Conservation (phyloP, 2,113 vertebrate genomes). For the Nyctereutes procyonoides region DNA sequence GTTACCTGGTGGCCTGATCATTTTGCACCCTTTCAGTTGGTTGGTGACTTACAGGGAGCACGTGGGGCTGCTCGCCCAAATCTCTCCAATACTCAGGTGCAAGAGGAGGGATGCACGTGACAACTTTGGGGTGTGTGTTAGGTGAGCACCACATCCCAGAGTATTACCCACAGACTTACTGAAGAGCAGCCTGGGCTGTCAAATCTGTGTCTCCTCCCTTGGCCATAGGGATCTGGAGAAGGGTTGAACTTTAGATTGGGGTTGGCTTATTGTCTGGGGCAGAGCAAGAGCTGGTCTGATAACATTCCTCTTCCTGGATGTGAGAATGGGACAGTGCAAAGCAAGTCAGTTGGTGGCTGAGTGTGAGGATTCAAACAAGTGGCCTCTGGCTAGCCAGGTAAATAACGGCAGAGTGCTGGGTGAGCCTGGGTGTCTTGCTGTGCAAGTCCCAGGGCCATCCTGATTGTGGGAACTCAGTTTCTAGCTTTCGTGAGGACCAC, state of each 20-base stretch:
- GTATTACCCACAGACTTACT: not conserved
- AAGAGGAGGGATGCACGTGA: not conserved
- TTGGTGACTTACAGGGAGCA: not conserved
- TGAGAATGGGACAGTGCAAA: not conserved
- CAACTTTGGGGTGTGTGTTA: not conserved
- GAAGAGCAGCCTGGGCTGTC: not conserved
- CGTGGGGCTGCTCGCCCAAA: not conserved
- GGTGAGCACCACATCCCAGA: not conserved
- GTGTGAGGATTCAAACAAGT: not conserved
- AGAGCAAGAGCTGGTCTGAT: not conserved
- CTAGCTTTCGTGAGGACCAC: not conserved
- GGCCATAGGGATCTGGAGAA: not conserved
- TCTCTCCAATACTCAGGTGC: not conserved
- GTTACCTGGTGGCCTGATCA: not conserved
- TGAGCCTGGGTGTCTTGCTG: too few species aligned
- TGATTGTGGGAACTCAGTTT: not conserved
- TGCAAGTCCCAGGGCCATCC: not conserved
- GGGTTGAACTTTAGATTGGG: not conserved
- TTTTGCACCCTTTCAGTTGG: not conserved
- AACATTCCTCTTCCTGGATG: not conserved
- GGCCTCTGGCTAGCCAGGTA: not conserved
- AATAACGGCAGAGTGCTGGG: not conserved
- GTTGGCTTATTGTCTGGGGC: not conserved
- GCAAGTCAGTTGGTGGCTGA: not conserved
- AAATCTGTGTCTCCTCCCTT: not conserved